These are phyloP conservation scores for Ormyrus rosae DNA, from an alignment of 2,888 invertebrate species.

Conservation along the genomic window DNA sequence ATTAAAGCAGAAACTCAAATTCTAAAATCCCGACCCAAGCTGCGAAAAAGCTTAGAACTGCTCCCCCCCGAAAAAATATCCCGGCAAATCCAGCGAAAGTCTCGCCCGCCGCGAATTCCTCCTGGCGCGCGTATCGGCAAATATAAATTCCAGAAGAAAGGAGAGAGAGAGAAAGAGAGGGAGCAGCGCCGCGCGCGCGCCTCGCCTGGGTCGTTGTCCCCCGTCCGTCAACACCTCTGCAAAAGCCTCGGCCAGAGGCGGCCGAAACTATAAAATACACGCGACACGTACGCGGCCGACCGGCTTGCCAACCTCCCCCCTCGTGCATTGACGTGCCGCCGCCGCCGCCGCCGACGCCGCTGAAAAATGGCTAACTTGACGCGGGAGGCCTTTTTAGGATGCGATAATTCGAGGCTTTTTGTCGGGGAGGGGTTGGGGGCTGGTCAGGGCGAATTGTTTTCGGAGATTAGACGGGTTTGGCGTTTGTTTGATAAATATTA, in stretches of 20 bases:
- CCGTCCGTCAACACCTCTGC: slow-evolving; percentile 74
- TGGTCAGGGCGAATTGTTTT: too few species aligned
- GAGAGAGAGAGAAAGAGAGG: slow-evolving; percentile 54
- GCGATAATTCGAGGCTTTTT: neutral
- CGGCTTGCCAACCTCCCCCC: too few species aligned
- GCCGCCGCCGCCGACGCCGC: slow-evolving; percentile 35
- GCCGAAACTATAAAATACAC: slow-evolving; percentile 74
- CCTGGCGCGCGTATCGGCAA: neutral
- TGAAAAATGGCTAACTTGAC: slow-evolving; percentile 51
- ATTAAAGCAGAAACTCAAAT: too few species aligned
- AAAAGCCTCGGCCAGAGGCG: slow-evolving; percentile 58
- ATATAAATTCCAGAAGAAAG: slow-evolving; percentile 30
- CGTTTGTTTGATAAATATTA: too few species aligned
- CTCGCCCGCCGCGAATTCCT: neutral
- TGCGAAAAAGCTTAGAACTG: too few species aligned
- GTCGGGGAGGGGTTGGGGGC: too few species aligned
- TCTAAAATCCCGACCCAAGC: too few species aligned
- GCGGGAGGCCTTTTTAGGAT: slow-evolving; percentile 17
- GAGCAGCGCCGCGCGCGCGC: slow-evolving; percentile 11
- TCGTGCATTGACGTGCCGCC: slow-evolving; percentile 58
- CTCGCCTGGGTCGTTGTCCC: slow-evolving; percentile 70
- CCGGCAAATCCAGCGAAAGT: too few species aligned
- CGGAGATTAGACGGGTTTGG: too few species aligned
- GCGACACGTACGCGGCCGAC: slow-evolving; percentile 62
- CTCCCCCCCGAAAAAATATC: too few species aligned